Conservation (phyloP, 2,113 vertebrate species). For the Hyaena hyaena region DNA sequence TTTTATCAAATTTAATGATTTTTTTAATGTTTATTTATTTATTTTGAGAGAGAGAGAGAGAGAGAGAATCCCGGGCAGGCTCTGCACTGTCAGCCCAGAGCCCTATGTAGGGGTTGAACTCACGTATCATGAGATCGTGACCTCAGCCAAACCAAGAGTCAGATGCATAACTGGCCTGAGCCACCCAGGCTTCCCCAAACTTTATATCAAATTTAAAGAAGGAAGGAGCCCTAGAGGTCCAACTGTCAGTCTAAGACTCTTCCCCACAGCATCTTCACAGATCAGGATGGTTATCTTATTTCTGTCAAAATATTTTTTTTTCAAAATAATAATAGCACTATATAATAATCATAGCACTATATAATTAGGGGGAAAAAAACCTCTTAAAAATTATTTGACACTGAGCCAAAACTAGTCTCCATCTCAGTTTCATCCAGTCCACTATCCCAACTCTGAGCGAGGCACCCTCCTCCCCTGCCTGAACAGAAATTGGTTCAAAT, state of each 20-base stretch:
- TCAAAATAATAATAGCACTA: conserved; percentile 6
- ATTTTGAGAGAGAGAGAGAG: too few species aligned
- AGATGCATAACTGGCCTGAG: too few species aligned
- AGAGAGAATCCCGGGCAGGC: too few species aligned
- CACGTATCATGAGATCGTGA: too few species aligned
- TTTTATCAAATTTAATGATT: not conserved
- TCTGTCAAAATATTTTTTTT: conserved; percentile 63
- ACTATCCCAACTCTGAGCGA: not conserved
- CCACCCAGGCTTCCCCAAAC: not conserved
- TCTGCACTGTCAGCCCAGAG: too few species aligned
- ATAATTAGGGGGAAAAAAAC: not conserved
- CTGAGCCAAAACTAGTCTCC: not conserved
- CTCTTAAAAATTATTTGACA: not conserved
- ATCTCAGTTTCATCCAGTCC: not conserved
- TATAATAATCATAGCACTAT: not conserved
- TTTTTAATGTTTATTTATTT: too few species aligned
- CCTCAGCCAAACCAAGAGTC: too few species aligned
- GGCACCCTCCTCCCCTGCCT: not conserved
- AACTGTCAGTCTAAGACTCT: not conserved
- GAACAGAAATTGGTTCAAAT: not conserved
- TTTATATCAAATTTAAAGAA: not conserved
- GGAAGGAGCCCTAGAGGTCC: not conserved
- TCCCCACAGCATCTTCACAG: not conserved
- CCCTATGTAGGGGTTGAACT: too few species aligned
- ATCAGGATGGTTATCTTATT: not conserved